A percentile compares a stretch with the other conserved stretches of the same genome.
Conservation (phyloP, 2,113 vertebrate species). For the Aramus guarauna region DNA sequence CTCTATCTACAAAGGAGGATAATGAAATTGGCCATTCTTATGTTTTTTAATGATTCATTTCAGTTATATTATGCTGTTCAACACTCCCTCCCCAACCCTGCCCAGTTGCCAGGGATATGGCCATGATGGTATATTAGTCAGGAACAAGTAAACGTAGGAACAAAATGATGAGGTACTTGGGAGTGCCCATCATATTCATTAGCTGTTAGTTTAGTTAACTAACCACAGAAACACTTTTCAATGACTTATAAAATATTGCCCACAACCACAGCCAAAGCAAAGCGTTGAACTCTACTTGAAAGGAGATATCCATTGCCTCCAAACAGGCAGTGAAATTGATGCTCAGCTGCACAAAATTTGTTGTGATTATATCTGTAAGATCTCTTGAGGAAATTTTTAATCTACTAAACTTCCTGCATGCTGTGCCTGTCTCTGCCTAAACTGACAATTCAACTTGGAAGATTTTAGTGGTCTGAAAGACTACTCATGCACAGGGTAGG, state of each 20-base stretch:
- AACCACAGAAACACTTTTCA: neutral
- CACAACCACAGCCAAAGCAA: neutral
- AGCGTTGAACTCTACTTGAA: neutral
- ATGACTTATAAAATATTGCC: neutral
- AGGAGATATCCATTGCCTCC: neutral
- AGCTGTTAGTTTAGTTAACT: neutral
- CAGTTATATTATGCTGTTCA: neutral
- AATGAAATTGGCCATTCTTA: neutral
- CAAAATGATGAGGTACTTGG: neutral
- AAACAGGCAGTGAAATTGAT: neutral
- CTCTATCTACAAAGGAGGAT: neutral
- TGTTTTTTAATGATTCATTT: neutral
- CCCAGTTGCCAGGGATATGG: neutral
- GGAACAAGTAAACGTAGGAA: neutral
- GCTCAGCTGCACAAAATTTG: neutral
- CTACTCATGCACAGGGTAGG: neutral
- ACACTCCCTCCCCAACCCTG: rapidly evolving
- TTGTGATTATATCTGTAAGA: neutral
- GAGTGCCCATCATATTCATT: neutral
- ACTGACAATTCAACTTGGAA: neutral
- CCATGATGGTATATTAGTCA: neutral
- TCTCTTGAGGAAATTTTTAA: neutral
- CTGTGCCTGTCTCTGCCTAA: neutral
- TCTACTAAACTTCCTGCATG: neutral
- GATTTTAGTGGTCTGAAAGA: neutral